phyloP scores from a whole-genome alignment of 2,888 invertebrate genomes.

The Monoplex corrugatus region DNA sequence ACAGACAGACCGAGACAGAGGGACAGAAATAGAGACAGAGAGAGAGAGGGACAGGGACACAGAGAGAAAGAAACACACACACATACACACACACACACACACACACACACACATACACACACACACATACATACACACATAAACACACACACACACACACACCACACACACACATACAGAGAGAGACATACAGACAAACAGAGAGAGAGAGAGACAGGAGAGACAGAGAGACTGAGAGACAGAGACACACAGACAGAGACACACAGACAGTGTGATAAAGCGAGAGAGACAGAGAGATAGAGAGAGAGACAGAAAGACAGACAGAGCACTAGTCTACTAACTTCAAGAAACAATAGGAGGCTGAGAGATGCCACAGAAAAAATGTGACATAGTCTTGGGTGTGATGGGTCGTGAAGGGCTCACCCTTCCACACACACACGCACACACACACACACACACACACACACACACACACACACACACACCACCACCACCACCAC shows the following conservation, averaged over 20 bases:
- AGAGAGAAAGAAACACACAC: neutral
- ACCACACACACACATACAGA: too few relatives aligned
- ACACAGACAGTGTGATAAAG: neutral
- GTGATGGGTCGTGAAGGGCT: conserved; percentile 72
- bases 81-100: neutral
- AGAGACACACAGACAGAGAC: neutral
- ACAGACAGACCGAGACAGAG: neutral
- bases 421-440: conserved; percentile 65
- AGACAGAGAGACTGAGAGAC: neutral
- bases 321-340: too few relatives aligned
- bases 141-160: too few relatives aligned
- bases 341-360: too few relatives aligned
- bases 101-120: neutral
- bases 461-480: neutral
- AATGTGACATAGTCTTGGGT: conserved; percentile 75
- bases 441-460: neutral
- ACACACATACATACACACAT: neutral
- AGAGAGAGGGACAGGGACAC: too few relatives aligned
- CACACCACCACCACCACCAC: neutral
- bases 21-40: neutral
- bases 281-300: neutral
- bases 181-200: neutral
- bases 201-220: too few relatives aligned
- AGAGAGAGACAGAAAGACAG: too few relatives aligned
- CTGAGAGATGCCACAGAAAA: too few relatives aligned